A percentile compares a stretch with the other conserved stretches of the same genome.
These are phyloP conservation scores for Tetraodon nigroviridis DNA, from an alignment of 2,113 vertebrate genomes.

Conservation along the genomic window DNA sequence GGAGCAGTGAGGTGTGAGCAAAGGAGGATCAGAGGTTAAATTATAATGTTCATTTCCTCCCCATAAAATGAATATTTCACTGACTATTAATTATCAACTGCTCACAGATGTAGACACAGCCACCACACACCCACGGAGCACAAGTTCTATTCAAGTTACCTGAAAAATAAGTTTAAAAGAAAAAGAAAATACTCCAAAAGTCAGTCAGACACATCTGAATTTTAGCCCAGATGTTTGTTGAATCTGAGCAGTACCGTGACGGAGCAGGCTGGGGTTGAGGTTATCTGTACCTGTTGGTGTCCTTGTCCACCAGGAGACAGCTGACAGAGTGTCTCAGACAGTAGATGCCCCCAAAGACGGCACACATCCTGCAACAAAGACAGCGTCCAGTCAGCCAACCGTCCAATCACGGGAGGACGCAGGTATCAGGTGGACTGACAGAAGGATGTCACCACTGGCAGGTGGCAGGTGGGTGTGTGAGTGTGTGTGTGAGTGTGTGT, in stretches of 20 bases:
- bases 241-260: neutral
- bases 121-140: too few species aligned
- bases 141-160: too few species aligned
- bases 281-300: slow-evolving; percentile 46
- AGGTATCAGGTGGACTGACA: neutral
- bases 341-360: slow-evolving; percentile 67
- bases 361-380: slow-evolving; percentile 62
- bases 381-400: neutral
- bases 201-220: too few species aligned
- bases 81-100: slow-evolving; percentile 39
- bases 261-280: neutral
- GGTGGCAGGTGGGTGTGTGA: neutral
- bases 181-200: too few species aligned
- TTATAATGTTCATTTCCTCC: slow-evolving; percentile 41
- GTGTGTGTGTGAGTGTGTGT: neutral
- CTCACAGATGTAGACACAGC: slow-evolving; percentile 14
- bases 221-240: neutral
- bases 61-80: slow-evolving; percentile 48
- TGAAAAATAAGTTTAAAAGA: too few species aligned
- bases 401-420: neutral
- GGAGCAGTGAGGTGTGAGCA: neutral
- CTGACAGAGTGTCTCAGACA: slow-evolving; percentile 60
- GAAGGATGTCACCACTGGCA: neutral
- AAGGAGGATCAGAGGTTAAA: slow-evolving; percentile 23
- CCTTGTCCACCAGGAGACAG: slow-evolving; percentile 46